phyloP scores from a whole-genome alignment of 2,113 vertebrate genomes.

The Condylura cristata region DNA sequence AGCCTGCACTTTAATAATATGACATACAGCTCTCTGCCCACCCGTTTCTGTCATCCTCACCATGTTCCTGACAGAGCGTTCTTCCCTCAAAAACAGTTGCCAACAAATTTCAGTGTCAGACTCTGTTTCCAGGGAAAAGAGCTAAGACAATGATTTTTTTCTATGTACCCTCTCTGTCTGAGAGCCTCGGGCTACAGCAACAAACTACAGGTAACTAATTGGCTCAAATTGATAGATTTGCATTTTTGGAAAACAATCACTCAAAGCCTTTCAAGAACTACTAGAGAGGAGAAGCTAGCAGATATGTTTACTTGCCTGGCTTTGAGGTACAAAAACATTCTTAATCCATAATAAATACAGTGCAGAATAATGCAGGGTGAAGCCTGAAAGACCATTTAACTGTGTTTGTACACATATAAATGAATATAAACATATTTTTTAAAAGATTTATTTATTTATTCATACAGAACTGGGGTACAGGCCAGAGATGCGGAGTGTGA shows the following conservation, averaged over 20 bases:
- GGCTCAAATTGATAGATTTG: slow-evolving; percentile 25
- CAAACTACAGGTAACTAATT: not conserved
- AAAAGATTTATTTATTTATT: too few relatives aligned
- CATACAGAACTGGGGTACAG: too few relatives aligned
- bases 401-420: not conserved
- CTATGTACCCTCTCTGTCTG: not conserved
- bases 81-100: not conserved
- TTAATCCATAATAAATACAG: not conserved
- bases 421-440: not conserved
- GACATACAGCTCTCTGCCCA: not conserved
- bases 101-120: not conserved
- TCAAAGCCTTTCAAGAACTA: slow-evolving; percentile 33
- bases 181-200: not conserved
- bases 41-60: not conserved
- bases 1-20: accelerated
- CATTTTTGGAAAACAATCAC: not conserved
- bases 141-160: not conserved
- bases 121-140: not conserved
- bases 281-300: not conserved
- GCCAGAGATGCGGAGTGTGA: too few relatives aligned
- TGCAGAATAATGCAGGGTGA: not conserved
- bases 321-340: not conserved
- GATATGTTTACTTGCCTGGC: not conserved
- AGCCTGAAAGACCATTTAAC: not conserved
- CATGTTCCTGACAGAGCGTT: not conserved